Percentiles rank a stretch among this genome's conserved stretches.
phyloP scores from a whole-genome alignment of 2,797 vertebrate genomes.

The Acanthis flammea region DNA sequence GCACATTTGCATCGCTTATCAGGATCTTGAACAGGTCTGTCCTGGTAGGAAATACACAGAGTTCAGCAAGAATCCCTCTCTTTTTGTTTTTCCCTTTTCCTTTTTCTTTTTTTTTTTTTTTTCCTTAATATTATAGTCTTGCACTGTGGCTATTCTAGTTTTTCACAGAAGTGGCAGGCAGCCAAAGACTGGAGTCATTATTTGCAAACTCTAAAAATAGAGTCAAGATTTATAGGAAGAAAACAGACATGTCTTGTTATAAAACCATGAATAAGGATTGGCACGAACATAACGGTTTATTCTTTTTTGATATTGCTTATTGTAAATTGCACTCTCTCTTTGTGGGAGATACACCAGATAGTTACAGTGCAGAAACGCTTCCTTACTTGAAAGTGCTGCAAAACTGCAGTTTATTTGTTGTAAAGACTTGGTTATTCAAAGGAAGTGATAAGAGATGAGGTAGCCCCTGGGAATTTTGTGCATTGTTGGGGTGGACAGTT shows the following conservation, averaged over 20 bases:
- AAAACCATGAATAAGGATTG: conserved; percentile 80
- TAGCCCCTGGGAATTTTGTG: conserved; percentile 50
- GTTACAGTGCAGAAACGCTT: conserved; percentile 57
- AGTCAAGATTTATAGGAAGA: conserved; percentile 79
- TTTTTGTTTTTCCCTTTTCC: background rate
- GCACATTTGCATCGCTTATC: background rate
- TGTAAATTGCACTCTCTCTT: conserved; percentile 75
- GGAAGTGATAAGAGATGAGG: conserved; percentile 54
- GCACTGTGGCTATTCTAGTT: conserved; percentile 68
- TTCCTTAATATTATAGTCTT: conserved; percentile 41
- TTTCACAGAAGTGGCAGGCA: conserved; percentile 77
- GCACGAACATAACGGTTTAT: conserved; percentile 75
- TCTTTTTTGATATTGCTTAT: conserved; percentile 76
- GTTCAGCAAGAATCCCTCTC: conserved; percentile 7
- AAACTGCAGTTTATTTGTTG: conserved; percentile 61
- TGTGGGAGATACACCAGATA: conserved; percentile 64
- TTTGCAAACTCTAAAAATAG: conserved; percentile 83
- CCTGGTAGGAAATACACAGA: background rate
- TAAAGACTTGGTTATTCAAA: conserved; percentile 68
- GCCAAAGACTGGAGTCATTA: conserved; percentile 79
- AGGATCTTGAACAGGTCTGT: background rate
- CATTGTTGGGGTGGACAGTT: conserved; percentile 5
- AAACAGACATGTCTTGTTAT: conserved; percentile 78
- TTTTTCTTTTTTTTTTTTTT: too few species aligned
- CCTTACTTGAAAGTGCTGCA: conserved; percentile 49